Base-by-base conservation (phyloP, 2,797 vertebrate genomes). In the Coluber constrictor region DNA sequence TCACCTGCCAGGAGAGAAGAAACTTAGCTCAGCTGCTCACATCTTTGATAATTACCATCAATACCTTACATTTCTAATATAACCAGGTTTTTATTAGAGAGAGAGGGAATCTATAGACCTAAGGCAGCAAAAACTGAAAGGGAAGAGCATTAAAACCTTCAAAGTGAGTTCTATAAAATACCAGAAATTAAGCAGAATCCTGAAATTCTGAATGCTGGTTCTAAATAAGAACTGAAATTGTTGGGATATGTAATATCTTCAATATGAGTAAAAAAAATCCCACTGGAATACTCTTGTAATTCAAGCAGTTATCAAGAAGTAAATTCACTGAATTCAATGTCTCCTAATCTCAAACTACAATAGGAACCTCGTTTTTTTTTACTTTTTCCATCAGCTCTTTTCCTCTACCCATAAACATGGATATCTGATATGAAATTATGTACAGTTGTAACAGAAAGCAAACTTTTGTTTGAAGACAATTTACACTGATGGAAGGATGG, bases 401-500 rank as follows among this genome's bases (percentile, higher is more conserved):
- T 86, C 4, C 59, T 93, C 16, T n/a, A 32, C 90, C 47, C 16
- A 5, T 32, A 23, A 91, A 66, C 92, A 37, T 1, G 86, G 95
- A 90, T 88, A 95, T 92, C 93, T 94, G 91, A 92, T 89, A 92
- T 57, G 29, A 79, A 95, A 93, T 90, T n/a, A 89, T 94, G 93
- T 95, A 90, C 94, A 95, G 94, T 94, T 4, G 25, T n/a, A 4
- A 3, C 60, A 89, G 92, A 66, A 74, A 91, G 92, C 87, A 88
- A 79, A 88, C 54, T 55, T 86, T 83, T 93, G 63, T 93, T 55
- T 57, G 83, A 11, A 92, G 94, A 93, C 88, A 86, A 0, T 92
- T 94, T 1, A 37, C 37, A 70, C 27, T 63, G 92, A 88, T 20
- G 51, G 93, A 0, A 3, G 25, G 74, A 86, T 91, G 95, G 0